Evolutionary conservation across 2,888 invertebrate species (phyloP), one percentile per base, ranked within the genome.

Genomic region (Caenorhabditis doughertyi): DNA sequence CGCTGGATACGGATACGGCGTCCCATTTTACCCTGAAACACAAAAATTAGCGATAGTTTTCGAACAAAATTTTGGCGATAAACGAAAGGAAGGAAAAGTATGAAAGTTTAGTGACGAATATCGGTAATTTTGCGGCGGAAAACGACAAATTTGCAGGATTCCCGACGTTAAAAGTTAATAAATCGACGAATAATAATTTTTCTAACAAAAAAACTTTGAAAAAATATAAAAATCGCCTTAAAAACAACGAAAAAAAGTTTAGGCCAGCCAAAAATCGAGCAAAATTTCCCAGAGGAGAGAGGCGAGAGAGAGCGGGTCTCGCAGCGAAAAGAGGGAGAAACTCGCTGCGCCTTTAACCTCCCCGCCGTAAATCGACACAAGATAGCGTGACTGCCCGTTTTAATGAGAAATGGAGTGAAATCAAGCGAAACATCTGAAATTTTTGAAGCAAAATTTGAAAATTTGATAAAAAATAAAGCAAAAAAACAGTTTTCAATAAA

Each of bases 1-100:
- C 99, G 96, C 94, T 99, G 99, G 93, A 97, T 96, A 94, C 99
- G 96, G 94, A 99, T 99, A 92, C 99, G 98, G 93, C 99, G 97
- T 94, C 99, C 99, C 99, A 99, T 99, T 71, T 83, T 84, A 84
- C 84, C 84, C 84, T 84, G 32, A n/a, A 84, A 76, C n/a, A n/a
- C n/a, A n/a, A n/a, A n/a, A n/a, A n/a, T n/a, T n/a, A n/a, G n/a
- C n/a, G n/a, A n/a, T n/a, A n/a, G n/a, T n/a, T n/a, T n/a, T n/a
- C n/a, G n/a, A 13, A 8, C 11, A 39, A 8, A 4, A 39, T 5
- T 39, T 5, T 39, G 11, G 16, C n/a, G n/a, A 39, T 13, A 39
- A 39, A 11, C 39, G 39, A 9, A 11, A 39, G 2, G 39, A 11
- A 8, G 39, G 9, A 2, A 39, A 39, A 39, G n/a, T n/a, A 39